phyloP scores from a whole-genome alignment of 2,888 invertebrate species.

The Colostygia pectinataria region DNA sequence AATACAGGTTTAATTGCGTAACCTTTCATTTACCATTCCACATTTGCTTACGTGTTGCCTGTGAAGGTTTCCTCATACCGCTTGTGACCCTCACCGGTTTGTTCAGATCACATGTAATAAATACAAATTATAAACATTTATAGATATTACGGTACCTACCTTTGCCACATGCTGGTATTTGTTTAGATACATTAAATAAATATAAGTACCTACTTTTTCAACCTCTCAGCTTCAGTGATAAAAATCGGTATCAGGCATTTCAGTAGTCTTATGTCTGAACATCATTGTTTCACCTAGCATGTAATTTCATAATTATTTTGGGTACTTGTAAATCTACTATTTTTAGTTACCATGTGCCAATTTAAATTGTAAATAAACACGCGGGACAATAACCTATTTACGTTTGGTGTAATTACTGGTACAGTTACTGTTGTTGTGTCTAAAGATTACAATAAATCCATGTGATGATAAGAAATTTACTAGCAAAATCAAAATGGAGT shows the following conservation, averaged over 20 bases:
- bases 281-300: conserved; percentile 9
- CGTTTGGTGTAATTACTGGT: conserved; percentile 32
- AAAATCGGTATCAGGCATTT: conserved; percentile 8
- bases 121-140: conserved; percentile 6
- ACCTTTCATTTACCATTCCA: conserved; percentile 76
- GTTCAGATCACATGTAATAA: conserved; percentile 33
- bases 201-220: not conserved
- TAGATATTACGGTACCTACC: too few relatives aligned
- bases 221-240: not conserved
- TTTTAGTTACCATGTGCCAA: conserved; percentile 40
- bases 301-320: conserved; percentile 27
- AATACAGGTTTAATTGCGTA: conserved; percentile 75
- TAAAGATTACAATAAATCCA: conserved; percentile 37
- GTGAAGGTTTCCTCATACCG: conserved; percentile 74
- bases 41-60: conserved; percentile 80
- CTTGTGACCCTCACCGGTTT: conserved; percentile 71
- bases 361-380: conserved; percentile 50
- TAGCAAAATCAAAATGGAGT: conserved; percentile 47
- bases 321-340: conserved; percentile 30
- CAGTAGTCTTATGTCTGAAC: not conserved
- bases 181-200: conserved; percentile 3
- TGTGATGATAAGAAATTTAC: conserved; percentile 35
- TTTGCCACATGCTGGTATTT: not conserved
- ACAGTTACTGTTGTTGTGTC: conserved; percentile 32
- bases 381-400: conserved; percentile 56